phyloP scores from a whole-genome alignment of 2,113 vertebrate genomes.

The Pitta sordida region DNA sequence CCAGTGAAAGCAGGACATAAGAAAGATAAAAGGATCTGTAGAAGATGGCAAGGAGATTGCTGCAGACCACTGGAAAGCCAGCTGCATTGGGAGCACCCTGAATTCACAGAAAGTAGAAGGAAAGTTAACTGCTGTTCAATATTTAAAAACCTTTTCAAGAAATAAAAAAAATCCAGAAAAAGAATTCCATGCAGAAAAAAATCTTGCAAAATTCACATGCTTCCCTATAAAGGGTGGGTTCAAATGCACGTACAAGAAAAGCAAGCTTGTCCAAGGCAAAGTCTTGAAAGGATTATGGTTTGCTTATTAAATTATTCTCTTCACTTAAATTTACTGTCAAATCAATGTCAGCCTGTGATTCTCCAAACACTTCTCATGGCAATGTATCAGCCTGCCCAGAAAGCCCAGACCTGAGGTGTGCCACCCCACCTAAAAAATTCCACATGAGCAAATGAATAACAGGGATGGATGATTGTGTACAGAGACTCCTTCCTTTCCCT shows the following conservation, averaged over 20 bases:
- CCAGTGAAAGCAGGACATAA: rapidly evolving
- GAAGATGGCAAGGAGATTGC: not conserved
- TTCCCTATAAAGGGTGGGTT: not conserved
- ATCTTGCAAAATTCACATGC: not conserved
- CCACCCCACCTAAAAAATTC: not conserved
- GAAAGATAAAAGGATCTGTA: not conserved
- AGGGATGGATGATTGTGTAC: rapidly evolving
- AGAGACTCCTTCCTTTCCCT: not conserved
- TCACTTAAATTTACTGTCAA: not conserved
- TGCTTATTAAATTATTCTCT: not conserved
- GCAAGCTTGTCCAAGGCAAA: not conserved
- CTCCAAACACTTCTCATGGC: not conserved
- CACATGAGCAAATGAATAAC: not conserved
- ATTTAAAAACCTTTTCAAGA: not conserved
- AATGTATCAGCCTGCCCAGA: not conserved
- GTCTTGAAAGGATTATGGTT: not conserved
- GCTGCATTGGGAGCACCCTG: not conserved
- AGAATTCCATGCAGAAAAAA: rapidly evolving
- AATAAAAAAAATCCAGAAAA: not conserved
- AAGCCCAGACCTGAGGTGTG: not conserved
- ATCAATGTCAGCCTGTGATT: not conserved
- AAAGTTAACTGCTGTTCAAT: rapidly evolving
- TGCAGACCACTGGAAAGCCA: not conserved
- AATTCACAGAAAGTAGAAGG: not conserved
- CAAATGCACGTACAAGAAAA: not conserved